phyloP scores from a whole-genome alignment of 2,113 vertebrate species.

The Pseudorhombus dupliciocellatus region DNA sequence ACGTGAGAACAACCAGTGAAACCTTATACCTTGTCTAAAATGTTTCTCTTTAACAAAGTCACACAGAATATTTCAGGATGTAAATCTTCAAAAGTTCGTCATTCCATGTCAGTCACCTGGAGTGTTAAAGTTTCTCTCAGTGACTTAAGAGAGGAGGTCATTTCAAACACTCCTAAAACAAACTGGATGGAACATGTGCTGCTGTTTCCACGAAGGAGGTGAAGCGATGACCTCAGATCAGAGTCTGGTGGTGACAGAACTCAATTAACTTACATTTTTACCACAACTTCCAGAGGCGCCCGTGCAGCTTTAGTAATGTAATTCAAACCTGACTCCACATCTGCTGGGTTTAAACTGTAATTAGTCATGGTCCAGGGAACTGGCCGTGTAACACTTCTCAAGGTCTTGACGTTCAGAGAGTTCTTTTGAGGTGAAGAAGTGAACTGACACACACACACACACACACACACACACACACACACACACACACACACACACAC shows the following conservation, averaged over 20 bases:
- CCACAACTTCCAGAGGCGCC: not conserved
- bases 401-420: not conserved
- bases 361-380: not conserved
- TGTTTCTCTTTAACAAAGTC: not conserved
- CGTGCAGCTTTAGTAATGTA: not conserved
- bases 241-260: not conserved
- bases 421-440: not conserved
- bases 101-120: not conserved
- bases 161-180: no score
- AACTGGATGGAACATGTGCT: no score
- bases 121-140: no score
- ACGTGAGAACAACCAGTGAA: no score
- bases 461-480: no score
- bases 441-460: not conserved
- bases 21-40: no score
- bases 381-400: not conserved
- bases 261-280: not conserved
- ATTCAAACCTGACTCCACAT: not conserved
- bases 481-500: not conserved
- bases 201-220: no score
- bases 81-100: no score
- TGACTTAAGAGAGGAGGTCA: no score
- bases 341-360: constrained; percentile 3
- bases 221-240: not conserved
- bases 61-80: not conserved